Percentiles rank a stretch among this genome's conserved stretches.
Conservation (phyloP, 2,113 vertebrate genomes). For the Gymnobelideus leadbeateri region DNA sequence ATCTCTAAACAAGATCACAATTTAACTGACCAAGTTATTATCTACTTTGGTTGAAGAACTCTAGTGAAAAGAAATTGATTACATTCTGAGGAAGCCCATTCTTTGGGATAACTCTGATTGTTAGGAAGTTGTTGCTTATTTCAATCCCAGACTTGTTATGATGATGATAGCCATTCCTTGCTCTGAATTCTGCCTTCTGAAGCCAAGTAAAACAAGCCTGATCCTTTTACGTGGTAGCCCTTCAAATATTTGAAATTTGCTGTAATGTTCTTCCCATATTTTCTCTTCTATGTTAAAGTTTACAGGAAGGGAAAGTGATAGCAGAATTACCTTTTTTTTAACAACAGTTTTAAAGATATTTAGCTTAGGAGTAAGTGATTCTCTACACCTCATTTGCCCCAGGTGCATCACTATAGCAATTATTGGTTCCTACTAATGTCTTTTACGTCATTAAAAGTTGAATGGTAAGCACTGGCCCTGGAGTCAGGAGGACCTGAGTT, state of each 20-base stretch:
- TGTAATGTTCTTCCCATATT: neutral
- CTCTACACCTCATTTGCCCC: neutral
- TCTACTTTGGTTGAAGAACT: neutral
- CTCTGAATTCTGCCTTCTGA: neutral
- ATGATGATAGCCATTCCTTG: neutral
- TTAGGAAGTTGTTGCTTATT: neutral
- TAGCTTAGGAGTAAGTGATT: constrained; percentile 2
- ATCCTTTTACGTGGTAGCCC: neutral
- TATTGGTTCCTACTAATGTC: neutral
- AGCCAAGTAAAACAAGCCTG: too few relatives aligned
- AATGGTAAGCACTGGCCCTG: too few relatives aligned
- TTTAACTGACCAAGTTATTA: neutral
- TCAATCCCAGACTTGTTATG: neutral
- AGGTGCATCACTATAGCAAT: neutral
- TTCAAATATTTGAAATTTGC: neutral
- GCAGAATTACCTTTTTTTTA: constrained; percentile 14
- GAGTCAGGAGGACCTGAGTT: too few relatives aligned
- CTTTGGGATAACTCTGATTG: neutral
- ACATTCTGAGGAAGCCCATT: neutral
- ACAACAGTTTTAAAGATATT: neutral
- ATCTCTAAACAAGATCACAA: too few relatives aligned
- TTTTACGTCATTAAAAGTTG: neutral
- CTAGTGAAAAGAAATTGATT: neutral
- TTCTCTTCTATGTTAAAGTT: neutral
- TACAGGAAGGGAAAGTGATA: constrained; percentile 47